These are phyloP conservation scores for Campopleginae sp. DNA, from an alignment of 2,888 invertebrate genomes.

Conservation along the genomic window DNA sequence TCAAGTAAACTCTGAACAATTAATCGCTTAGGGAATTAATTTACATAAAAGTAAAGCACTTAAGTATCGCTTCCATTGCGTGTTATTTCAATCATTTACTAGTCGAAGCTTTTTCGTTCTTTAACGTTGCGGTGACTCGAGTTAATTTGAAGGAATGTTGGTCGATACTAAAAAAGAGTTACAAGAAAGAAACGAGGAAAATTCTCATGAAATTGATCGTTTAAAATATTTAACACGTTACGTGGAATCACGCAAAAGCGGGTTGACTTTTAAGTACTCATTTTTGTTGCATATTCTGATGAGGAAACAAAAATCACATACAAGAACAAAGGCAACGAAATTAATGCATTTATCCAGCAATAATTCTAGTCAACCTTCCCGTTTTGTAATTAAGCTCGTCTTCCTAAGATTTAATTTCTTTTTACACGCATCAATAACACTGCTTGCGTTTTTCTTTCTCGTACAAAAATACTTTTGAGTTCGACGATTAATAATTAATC, in stretches of 20 bases:
- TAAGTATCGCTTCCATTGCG: conserved; percentile 46
- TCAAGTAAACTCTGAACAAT: conserved; percentile 51
- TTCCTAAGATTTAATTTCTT: conserved; percentile 26
- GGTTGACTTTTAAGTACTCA: conserved; percentile 59
- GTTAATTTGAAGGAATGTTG: conserved; percentile 63
- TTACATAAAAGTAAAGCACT: conserved; percentile 45
- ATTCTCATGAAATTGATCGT: conserved; percentile 39
- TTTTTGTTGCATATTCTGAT: conserved; percentile 38
- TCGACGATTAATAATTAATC: conserved; percentile 16
- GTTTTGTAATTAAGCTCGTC: conserved; percentile 46
- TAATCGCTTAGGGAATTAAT: conserved; percentile 37
- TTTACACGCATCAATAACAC: conserved; percentile 47
- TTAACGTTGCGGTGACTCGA: conserved; percentile 44
- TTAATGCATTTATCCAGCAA: conserved; percentile 33
- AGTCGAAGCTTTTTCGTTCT: conserved; percentile 26
- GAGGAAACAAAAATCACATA: conserved; percentile 1
- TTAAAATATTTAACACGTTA: conserved; percentile 57
- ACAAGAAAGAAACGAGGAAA: conserved; percentile 28
- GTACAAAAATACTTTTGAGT: conserved; percentile 59
- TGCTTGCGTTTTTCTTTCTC: conserved; percentile 45
- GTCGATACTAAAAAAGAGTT: conserved; percentile 43
- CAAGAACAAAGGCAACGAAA: conserved; percentile 23
- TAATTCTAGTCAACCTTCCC: conserved; percentile 43
- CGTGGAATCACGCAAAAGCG: conserved; percentile 15
- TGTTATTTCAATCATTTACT: conserved; percentile 23